Evolutionary conservation across 2,797 vertebrate genomes (phyloP), one percentile per base, ranked within the genome.

Genomic region (Synaphobranchus kaupii): DNA sequence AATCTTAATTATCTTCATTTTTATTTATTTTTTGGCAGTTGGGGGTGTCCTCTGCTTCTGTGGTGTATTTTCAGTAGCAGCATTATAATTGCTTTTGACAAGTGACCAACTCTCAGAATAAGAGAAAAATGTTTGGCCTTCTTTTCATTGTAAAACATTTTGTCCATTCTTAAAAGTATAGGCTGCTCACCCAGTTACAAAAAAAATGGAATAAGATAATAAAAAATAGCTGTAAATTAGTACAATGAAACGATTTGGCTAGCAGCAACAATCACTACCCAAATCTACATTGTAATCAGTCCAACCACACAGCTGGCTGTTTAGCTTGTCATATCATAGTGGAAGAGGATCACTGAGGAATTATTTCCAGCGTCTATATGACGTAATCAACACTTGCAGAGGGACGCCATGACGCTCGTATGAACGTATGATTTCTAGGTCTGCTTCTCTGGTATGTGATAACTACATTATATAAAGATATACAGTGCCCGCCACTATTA

Each of bases 391-490:
- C 47, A 47, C 25, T 3, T 25, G 39, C 47, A 48, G 47, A 48
- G 47, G 25, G 78, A 50, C n/a, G 44, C 47, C 34, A 44, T 48
- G 44, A n/a, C 78, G 47, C 34, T 78, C 47, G 39, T 39, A 39
- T 81, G 78, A 81, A 50, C 28, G 28, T 50, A 25, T 48, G 20
- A n/a, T 22, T 7, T 81, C 22, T 7, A 6, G 44, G 47, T 50
- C 47, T 39, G 34, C 15, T 31, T 44, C 15, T 76, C 73, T 76
- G 39, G 68, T 4, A 76, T 76, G 34, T 76, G 73, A 76, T 44
- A 76, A 34, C 44, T 76, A 71, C 28, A 25, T 25, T 66, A 5
- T 71, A 85, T 84, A 39, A n/a, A 91, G 93, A 94, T 92, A 86
- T 92, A 90, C 91, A 91, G 91, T 90, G n/a, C n/a, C n/a, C n/a